These are phyloP conservation scores for Nasonovia ribisnigri DNA, from an alignment of 2,888 invertebrate genomes.

Conservation along the genomic window DNA sequence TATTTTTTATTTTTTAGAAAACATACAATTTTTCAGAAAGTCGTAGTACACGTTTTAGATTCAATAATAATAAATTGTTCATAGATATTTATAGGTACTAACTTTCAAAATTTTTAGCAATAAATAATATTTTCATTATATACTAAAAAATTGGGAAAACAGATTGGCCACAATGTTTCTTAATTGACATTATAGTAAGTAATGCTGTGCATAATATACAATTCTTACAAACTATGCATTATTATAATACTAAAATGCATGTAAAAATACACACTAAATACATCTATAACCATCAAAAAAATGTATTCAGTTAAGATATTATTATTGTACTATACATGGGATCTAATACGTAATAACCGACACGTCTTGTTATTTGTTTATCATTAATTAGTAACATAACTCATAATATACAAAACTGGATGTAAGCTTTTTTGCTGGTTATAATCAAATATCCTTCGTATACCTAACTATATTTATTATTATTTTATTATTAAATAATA, in stretches of 20 bases:
- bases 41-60: neutral
- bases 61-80: neutral
- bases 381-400: neutral
- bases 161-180: neutral
- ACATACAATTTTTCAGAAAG: neutral
- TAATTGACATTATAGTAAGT: neutral
- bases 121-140: neutral
- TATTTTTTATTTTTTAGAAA: too few species aligned
- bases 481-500: neutral
- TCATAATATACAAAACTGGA: neutral
- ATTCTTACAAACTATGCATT: neutral
- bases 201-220: neutral
- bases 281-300: neutral
- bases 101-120: neutral
- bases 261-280: neutral
- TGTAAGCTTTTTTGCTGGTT: neutral
- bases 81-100: neutral
- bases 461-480: neutral
- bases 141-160: neutral
- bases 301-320: neutral
- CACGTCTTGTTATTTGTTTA: neutral
- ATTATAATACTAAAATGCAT: neutral
- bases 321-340: neutral
- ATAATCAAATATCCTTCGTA: neutral
- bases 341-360: neutral